These are phyloP conservation scores for Amphipoea lucens DNA, from an alignment of 2,888 invertebrate genomes.

Conservation along the genomic window DNA sequence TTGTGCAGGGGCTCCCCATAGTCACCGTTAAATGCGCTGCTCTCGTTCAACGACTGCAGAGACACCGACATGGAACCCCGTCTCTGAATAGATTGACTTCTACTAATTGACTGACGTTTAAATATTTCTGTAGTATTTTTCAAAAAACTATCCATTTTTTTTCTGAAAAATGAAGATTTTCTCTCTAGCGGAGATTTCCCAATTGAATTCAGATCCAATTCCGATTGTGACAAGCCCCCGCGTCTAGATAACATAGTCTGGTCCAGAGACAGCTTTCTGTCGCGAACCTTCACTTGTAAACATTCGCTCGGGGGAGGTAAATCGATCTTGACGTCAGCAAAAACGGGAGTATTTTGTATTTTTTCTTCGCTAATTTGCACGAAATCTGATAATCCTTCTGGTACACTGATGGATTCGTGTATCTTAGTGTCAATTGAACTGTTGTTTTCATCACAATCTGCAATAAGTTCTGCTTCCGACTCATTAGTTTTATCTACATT, in stretches of 20 bases:
- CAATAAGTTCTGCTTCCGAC: slow-evolving; percentile 28
- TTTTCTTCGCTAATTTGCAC: slow-evolving; percentile 50
- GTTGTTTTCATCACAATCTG: slow-evolving; percentile 41
- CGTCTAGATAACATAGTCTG: slow-evolving; percentile 81
- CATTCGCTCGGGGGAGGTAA: slow-evolving; percentile 54
- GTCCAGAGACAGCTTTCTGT: slow-evolving; percentile 85
- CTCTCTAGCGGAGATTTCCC: slow-evolving; percentile 85
- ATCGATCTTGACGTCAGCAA: slow-evolving; percentile 51
- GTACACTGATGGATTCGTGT: slow-evolving; percentile 66
- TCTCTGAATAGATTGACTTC: slow-evolving; percentile 72
- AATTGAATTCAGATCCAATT: slow-evolving; percentile 84
- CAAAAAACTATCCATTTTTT: slow-evolving; percentile 86
- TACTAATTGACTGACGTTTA: slow-evolving; percentile 77
- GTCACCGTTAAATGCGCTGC: slow-evolving; percentile 62
- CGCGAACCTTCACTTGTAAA: slow-evolving; percentile 67
- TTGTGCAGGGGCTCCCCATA: slow-evolving; percentile 60
- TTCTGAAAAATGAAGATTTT: slow-evolving; percentile 87
- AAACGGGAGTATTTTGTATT: slow-evolving; percentile 38
- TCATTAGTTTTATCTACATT: slow-evolving; percentile 43
- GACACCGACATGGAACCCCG: slow-evolving; percentile 84
- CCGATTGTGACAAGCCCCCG: slow-evolving; percentile 84
- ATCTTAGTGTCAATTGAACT: slow-evolving; percentile 35
- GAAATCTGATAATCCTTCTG: slow-evolving; percentile 64
- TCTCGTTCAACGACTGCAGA: slow-evolving; percentile 82
- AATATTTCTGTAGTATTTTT: slow-evolving; percentile 87